Evolutionary conservation across 2,797 vertebrate genomes (phyloP).

Genomic region (Pteropus rufus): DNA sequence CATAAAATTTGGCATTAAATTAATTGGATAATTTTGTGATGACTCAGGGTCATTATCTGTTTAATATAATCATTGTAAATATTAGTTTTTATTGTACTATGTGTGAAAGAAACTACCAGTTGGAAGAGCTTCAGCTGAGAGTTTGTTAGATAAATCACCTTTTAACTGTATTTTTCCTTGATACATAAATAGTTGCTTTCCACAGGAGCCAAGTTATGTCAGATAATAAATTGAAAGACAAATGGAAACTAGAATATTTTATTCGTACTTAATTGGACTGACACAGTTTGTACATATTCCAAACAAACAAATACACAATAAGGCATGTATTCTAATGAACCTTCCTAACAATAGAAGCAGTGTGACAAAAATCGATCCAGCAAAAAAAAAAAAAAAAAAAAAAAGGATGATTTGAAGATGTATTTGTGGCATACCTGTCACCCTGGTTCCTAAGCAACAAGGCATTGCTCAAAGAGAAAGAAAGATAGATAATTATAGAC

Average conservation of each 20-base stretch:
- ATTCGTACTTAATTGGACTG: slow-evolving; percentile 47
- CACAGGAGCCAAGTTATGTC: slow-evolving; percentile 27
- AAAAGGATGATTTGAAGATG: neutral
- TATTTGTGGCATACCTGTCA: slow-evolving; percentile 49
- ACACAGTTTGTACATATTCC: neutral
- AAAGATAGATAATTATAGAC: slow-evolving; percentile 50
- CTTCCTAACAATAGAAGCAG: slow-evolving; percentile 23
- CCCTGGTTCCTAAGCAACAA: slow-evolving; percentile 61
- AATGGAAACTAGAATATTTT: slow-evolving; percentile 50
- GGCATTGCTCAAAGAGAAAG: slow-evolving; percentile 47
- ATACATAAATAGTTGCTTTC: slow-evolving; percentile 49
- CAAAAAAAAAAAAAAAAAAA: neutral
- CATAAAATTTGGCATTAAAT: neutral
- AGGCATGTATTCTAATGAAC: slow-evolving; percentile 15
- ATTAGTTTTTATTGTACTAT: neutral
- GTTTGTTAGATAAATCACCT: slow-evolving; percentile 27
- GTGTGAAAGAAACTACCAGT: slow-evolving; percentile 39
- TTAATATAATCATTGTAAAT: slow-evolving; percentile 29
- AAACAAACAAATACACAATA: slow-evolving; percentile 14
- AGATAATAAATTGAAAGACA: slow-evolving; percentile 53
- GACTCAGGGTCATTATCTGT: slow-evolving; percentile 24
- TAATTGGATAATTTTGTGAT: slow-evolving; percentile 16
- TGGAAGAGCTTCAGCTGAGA: neutral
- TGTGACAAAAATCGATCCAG: neutral
- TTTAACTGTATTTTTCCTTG: slow-evolving; percentile 28